Evolutionary conservation across 2,113 vertebrate species (phyloP), one percentile per base, ranked within the genome.

Genomic region (Salvelinus namaycush): DNA sequence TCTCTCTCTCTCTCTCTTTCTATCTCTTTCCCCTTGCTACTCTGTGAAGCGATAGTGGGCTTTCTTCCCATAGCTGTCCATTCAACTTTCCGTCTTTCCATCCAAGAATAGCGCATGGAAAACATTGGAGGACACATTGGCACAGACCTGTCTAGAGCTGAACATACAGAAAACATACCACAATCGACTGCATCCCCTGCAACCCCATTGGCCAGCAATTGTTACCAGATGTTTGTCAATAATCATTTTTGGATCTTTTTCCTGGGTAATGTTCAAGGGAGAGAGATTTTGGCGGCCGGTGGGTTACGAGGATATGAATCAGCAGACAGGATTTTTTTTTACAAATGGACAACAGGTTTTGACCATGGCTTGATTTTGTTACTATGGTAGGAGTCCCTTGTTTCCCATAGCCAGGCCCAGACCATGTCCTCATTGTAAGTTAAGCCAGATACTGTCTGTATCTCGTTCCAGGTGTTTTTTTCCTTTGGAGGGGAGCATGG

Each of bases 251-350:
- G 4, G 24, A 6, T 22, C 26, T 3, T 1, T 84, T 80, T 76
- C 62, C 51, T 67, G 18, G 49, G 22, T 44, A 44, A 44, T 1
- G 39, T 75, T 82, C 76, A 79, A 27, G 68, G 64, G 57, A 39
- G 49, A 22, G 16, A 34, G 68, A 26, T 5, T 75, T 78, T 76
- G 76, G 74, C 76, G 27, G 60, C 22, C 20, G 48, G 22, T 62
- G 3, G 39, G 1, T 65, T 49, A 1, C 2, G 14, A 29, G 72
- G 60, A 79, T 76, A 34, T 79, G 68, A 79, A 74, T 86, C 79
- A 86, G 69, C 77, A 67, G 65, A 70, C 31, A 79, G 81, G 81
- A 68, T 85, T 85, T 81, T 76, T 84, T 81, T 77, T 62, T 76
- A 73, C 71, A 22, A 70, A n/a, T 49, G 69, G n/a, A 49, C 39